Percentiles rank a stretch among this genome's conserved stretches.
Evolutionary conservation across 2,113 vertebrate species (phyloP).

Genomic region (Phrynocephalus versicolor): DNA sequence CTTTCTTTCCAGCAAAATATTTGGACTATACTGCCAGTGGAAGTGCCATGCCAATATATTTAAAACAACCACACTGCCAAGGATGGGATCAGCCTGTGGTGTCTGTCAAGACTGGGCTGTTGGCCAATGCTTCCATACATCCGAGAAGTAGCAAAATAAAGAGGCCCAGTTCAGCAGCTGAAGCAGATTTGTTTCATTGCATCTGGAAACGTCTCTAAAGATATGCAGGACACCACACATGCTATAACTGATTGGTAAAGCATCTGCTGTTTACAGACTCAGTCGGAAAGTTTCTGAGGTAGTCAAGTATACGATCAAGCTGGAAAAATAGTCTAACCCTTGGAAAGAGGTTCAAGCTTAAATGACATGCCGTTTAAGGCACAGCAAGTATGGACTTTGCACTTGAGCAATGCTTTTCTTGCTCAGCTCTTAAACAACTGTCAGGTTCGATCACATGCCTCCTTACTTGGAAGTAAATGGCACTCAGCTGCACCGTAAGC

Average conservation of each 20-base stretch:
- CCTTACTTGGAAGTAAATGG: too few relatives aligned
- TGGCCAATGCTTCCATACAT: background rate
- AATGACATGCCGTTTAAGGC: too few relatives aligned
- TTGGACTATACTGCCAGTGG: background rate
- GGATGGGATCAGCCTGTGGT: background rate
- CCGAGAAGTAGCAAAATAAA: background rate
- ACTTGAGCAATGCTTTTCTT: too few relatives aligned
- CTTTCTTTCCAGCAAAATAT: background rate
- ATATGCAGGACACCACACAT: background rate
- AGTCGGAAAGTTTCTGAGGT: background rate
- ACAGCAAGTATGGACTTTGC: too few relatives aligned
- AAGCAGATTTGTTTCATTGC: constrained; percentile 15
- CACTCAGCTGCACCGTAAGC: too few relatives aligned
- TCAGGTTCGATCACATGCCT: too few relatives aligned
- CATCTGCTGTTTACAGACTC: constrained; percentile 6
- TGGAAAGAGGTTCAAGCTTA: background rate
- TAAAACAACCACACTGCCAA: background rate
- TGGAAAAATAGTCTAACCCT: background rate
- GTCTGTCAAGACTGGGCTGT: background rate
- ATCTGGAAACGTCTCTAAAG: background rate
- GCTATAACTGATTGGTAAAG: background rate
- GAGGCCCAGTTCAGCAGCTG: background rate
- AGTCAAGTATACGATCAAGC: background rate
- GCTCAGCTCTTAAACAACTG: background rate
- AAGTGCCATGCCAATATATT: background rate